Conservation (phyloP, 2,797 vertebrate species). For the Masticophis lateralis region DNA sequence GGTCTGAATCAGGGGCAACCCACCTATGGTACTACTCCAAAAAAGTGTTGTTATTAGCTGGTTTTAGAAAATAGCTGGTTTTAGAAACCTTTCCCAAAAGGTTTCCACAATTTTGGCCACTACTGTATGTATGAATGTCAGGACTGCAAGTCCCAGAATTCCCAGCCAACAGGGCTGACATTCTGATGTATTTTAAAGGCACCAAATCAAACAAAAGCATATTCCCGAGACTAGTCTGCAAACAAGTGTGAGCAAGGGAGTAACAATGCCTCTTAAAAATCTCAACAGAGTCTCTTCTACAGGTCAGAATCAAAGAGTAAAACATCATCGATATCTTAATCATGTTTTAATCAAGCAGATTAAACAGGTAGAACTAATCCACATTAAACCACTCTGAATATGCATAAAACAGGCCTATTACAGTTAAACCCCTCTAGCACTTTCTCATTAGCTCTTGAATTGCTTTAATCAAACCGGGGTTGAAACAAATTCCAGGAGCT, state of each 20-base stretch:
- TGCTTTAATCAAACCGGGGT: constrained; percentile 18
- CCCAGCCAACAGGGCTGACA: not conserved
- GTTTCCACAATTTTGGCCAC: no score
- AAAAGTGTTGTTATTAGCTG: no score
- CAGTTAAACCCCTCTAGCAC: not conserved
- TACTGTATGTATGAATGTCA: not conserved
- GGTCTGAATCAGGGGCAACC: no score
- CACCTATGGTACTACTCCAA: no score
- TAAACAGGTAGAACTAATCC: constrained; percentile 30
- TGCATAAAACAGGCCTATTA: constrained; percentile 5
- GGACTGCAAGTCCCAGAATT: not conserved
- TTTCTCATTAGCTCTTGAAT: constrained; percentile 21
- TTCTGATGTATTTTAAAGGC: not conserved
- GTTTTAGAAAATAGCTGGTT: no score
- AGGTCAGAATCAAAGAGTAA: not conserved
- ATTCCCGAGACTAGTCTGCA: not conserved
- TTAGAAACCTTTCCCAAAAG: no score
- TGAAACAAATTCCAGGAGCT: not conserved
- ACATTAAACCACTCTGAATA: constrained; percentile 12
- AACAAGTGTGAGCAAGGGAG: not conserved
- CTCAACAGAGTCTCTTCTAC: not conserved
- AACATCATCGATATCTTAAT: not conserved
- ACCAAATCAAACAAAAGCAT: not conserved
- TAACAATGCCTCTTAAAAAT: not conserved
- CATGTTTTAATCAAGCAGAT: constrained; percentile 14